Evolutionary conservation across 2,888 invertebrate species (phyloP).

Genomic region (Hedychridium roseum): DNA sequence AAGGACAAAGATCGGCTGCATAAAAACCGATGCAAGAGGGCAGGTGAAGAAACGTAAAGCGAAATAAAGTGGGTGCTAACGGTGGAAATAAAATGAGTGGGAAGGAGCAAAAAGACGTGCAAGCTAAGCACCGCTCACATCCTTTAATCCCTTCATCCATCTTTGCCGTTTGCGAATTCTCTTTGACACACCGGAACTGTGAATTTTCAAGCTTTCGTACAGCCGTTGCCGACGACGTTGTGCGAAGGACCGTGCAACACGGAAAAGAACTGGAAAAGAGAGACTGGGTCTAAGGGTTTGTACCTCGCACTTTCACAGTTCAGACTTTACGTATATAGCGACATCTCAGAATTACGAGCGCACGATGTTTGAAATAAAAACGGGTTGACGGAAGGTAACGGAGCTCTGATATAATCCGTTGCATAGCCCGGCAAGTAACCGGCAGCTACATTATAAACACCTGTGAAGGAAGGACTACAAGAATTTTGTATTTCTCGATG

Average conservation of each 20-base stretch:
- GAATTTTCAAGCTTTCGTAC: constrained; percentile 40
- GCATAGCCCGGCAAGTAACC: no score
- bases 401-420: no score
- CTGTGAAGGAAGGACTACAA: no score
- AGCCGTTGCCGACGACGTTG: no score
- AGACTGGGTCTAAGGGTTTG: no score
- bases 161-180: constrained; percentile 34
- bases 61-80: no score
- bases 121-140: constrained; percentile 35
- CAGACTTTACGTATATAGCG: constrained; percentile 27
- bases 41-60: constrained; percentile 27
- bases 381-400: no score
- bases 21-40: constrained; percentile 14
- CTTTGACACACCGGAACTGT: constrained; percentile 32
- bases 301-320: constrained; percentile 32
- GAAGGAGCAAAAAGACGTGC: constrained; percentile 28
- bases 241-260: no score
- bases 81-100: constrained; percentile 23
- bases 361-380: constrained; percentile 34
- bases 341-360: constrained; percentile 31
- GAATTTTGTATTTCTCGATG: no score
- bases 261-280: background rate
- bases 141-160: constrained; percentile 46
- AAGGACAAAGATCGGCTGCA: constrained; percentile 4
- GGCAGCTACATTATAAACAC: no score